phyloP scores from a whole-genome alignment of 2,888 invertebrate species.

The Embidobia sp. region DNA sequence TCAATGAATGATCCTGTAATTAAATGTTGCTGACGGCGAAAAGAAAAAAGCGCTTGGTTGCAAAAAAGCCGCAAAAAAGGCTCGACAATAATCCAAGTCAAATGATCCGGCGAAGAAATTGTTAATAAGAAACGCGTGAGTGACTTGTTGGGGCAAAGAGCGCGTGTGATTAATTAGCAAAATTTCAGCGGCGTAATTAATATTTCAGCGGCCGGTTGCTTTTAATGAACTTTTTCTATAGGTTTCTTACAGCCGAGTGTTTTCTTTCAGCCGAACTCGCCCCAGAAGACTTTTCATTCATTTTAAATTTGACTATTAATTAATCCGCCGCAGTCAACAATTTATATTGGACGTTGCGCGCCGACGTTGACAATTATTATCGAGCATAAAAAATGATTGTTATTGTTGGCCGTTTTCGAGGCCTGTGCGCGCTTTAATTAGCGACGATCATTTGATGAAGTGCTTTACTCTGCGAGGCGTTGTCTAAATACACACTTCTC shows the following conservation, averaged over 20 bases:
- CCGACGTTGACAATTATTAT: conserved; percentile 48
- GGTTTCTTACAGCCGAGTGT: conserved; percentile 33
- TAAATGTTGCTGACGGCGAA: conserved; percentile 18
- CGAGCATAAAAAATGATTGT: conserved; percentile 38
- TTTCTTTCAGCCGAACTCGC: conserved; percentile 51
- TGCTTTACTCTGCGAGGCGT: too few relatives aligned
- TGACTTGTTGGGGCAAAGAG: conserved; percentile 22
- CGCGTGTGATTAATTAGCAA: conserved; percentile 72
- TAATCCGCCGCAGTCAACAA: conserved; percentile 28
- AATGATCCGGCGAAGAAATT: background rate
- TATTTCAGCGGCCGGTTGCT: conserved; percentile 54
- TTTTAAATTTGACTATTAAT: conserved; percentile 39
- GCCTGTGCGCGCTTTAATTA: conserved; percentile 17
- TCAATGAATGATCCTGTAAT: conserved; percentile 48
- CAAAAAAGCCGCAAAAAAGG: background rate
- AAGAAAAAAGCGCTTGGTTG: background rate
- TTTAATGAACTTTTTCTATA: conserved; percentile 61
- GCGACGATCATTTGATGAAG: conserved; percentile 18
- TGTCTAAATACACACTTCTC: too few relatives aligned
- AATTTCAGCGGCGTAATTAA: conserved; percentile 63
- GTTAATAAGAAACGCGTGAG: conserved; percentile 16
- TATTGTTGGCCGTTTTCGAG: background rate
- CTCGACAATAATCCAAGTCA: background rate
- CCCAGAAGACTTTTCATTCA: conserved; percentile 43
- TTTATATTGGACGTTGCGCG: conserved; percentile 39